Evolutionary conservation across 2,113 vertebrate species (phyloP).

Genomic region (Platichthys flesus): DNA sequence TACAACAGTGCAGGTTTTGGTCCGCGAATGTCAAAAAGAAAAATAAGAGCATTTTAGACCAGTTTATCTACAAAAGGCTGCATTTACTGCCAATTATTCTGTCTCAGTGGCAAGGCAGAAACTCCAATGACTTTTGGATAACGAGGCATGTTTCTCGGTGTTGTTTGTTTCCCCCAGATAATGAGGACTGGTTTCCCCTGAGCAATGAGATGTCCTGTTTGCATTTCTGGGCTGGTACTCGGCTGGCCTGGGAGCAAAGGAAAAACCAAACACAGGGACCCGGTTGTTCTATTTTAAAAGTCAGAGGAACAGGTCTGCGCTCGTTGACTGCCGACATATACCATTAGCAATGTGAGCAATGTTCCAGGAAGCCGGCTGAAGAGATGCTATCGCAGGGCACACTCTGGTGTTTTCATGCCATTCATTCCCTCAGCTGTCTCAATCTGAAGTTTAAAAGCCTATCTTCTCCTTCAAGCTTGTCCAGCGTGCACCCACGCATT

Average conservation of each 20-base stretch:
- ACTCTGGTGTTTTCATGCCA: constrained; percentile 68
- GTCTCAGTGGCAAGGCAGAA: constrained; percentile 13
- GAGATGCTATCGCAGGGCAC: constrained; percentile 78
- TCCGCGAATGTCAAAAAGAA: not conserved
- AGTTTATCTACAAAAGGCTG: constrained; percentile 22
- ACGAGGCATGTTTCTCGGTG: constrained; percentile 51
- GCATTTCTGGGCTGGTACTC: constrained; percentile 68
- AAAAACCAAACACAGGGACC: constrained; percentile 62
- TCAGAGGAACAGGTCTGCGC: constrained; percentile 78
- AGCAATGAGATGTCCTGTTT: constrained; percentile 76
- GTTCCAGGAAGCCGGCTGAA: constrained; percentile 75
- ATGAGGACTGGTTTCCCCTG: constrained; percentile 66
- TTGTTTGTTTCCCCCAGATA: constrained; percentile 33
- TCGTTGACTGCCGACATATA: constrained; percentile 73
- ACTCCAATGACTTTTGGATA: constrained; percentile 59
- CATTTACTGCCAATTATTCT: constrained; percentile 44
- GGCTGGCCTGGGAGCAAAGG: constrained; percentile 38
- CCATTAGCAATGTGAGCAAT: constrained; percentile 81
- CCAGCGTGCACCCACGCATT: constrained; percentile 45
- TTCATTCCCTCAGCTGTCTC: constrained; percentile 55
- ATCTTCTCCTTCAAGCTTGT: constrained; percentile 58
- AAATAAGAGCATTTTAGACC: constrained; percentile 24
- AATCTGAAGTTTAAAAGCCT: constrained; percentile 43
- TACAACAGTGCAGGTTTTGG: not conserved
- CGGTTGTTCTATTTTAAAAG: constrained; percentile 79